A percentile compares a stretch with the other conserved stretches of the same genome.
phyloP scores from a whole-genome alignment of 2,113 vertebrate species.

The Limnothrissa miodon region DNA sequence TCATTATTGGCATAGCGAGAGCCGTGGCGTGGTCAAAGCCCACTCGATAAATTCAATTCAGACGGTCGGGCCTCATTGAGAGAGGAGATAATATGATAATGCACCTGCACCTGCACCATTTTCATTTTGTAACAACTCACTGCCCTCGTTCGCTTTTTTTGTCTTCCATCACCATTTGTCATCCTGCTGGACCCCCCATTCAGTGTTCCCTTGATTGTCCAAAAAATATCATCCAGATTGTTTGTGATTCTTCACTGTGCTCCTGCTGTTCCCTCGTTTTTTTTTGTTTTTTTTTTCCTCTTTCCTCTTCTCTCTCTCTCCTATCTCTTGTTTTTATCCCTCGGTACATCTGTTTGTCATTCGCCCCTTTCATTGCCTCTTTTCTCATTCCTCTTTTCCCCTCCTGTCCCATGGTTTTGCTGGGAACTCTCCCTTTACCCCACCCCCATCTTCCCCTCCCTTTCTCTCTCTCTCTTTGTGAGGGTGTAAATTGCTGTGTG shows the following conservation, averaged over 20 bases:
- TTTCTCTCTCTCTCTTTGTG: conserved; percentile 5
- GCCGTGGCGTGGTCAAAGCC: conserved; percentile 48
- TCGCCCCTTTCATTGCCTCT: neutral
- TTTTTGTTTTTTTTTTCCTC: neutral
- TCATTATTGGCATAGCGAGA: conserved; percentile 53
- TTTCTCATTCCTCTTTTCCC: neutral
- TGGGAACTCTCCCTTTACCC: neutral
- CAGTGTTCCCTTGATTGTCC: neutral
- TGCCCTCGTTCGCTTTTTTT: neutral
- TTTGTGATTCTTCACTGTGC: neutral
- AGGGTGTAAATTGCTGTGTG: conserved; percentile 45
- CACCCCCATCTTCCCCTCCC: neutral
- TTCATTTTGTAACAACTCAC: conserved; percentile 48
- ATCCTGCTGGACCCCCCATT: neutral
- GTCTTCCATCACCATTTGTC: conserved; percentile 13
- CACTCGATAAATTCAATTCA: conserved; percentile 57
- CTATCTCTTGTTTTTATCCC: neutral
- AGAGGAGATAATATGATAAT: conserved; percentile 56
- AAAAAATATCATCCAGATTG: neutral
- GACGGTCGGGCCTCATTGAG: conserved; percentile 54
- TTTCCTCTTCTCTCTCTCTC: neutral
- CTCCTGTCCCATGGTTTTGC: neutral
- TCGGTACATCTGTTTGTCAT: neutral
- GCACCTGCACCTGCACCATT: conserved; percentile 51
- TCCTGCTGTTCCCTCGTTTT: neutral